Base-by-base conservation (phyloP, 2,113 vertebrate genomes). In the Gavialis gangeticus region DNA sequence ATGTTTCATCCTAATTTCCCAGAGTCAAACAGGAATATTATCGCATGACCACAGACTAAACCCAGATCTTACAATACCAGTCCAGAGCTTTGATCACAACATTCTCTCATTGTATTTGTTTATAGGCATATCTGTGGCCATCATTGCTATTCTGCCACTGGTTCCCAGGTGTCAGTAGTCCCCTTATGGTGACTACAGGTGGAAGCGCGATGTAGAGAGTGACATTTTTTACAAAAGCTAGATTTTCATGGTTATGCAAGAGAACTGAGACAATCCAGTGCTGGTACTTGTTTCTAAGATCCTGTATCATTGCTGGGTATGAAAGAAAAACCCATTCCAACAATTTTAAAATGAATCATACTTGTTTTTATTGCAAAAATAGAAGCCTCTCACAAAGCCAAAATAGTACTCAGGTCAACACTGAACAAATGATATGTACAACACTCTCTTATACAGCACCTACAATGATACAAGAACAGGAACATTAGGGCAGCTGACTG, bases 321-420 rank as follows among this genome's bases (percentile, higher is more conserved):
- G 79, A 75, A 18, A 63, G 73, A 88, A 84, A 17, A 82, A 34
- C 14, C 27, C 13, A 62, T 85, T 81, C 18, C 16, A 73, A 16
- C 1, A 3, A 16, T 80, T 92, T 82, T 57, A 77, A 86, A 82
- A 80, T 58, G 0, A 77, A 4, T 60, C 46, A 4, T 12, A 75
- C 5, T 82, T 91, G 30, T 55, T 92, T 92, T 82, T 91, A 64
- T 71, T 94, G 62, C 16, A 94, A 93, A 91, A 85, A 78, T 80
- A 92, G 69, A 92, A 90, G 22, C 12, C 55, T 88, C 69, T 85
- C 81, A 75, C 12, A 90, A 82, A 86, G 57, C 17, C 55, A 80
- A 75, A 34, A 60, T 82, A 84, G 64, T 6, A 4, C 60, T 82
- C 30, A 75, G 12, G 28, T 95, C 71, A 57, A 79, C 14, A 77